Percentiles rank a stretch among this genome's conserved stretches.
These are phyloP conservation scores for Cantharis flavilabris DNA, from an alignment of 2,888 invertebrate genomes.

Conservation along the genomic window DNA sequence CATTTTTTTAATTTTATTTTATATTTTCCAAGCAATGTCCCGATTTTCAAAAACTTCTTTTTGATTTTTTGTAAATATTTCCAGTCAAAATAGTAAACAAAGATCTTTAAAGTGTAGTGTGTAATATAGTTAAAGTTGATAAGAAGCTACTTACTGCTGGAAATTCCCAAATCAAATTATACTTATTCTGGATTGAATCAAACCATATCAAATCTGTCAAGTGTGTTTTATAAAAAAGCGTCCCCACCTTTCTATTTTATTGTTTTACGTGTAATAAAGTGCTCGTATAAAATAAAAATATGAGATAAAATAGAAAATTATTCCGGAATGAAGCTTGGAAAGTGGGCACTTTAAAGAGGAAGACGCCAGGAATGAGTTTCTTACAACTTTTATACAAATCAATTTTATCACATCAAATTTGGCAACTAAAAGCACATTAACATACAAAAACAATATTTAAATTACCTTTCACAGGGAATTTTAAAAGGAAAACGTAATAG, in stretches of 20 bases:
- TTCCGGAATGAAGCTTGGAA: not conserved
- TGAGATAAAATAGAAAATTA: not conserved
- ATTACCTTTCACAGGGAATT: not conserved
- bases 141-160: not conserved
- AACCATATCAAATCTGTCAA: not conserved
- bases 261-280: not conserved
- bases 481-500: not conserved
- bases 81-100: too few relatives aligned
- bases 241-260: not conserved
- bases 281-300: not conserved
- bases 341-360: not conserved
- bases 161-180: not conserved
- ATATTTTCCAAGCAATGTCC: too few relatives aligned
- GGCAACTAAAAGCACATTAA: not conserved
- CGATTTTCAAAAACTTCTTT: too few relatives aligned
- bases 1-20: too few relatives aligned
- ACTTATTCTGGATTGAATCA: not conserved
- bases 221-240: not conserved
- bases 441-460: constrained; percentile 1
- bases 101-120: too few relatives aligned
- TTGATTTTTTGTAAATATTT: too few relatives aligned
- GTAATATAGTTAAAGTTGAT: not conserved
- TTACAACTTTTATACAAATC: not conserved
- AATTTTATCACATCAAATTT: not conserved
- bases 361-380: not conserved